A percentile compares a stretch with the other conserved stretches of the same genome.
Evolutionary conservation across 2,113 vertebrate species (phyloP).

Genomic region (Todiramphus saurophagus): DNA sequence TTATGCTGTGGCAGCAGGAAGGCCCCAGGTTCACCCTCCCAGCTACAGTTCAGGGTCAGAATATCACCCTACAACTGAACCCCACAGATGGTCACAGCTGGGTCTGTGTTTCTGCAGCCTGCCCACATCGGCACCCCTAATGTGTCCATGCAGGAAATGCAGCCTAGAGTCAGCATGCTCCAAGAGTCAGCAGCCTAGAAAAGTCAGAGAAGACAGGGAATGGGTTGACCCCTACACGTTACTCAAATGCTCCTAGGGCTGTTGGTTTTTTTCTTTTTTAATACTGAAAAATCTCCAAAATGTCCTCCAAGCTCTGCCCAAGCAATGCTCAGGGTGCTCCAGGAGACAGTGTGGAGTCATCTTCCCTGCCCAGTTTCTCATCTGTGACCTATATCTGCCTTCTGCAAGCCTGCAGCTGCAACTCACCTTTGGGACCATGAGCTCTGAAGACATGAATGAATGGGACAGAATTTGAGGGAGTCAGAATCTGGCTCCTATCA

Average conservation of each 20-base stretch:
- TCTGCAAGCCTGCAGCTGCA: neutral
- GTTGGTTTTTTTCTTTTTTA: neutral
- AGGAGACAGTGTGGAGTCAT: neutral
- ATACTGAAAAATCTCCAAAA: neutral
- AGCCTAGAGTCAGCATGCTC: neutral
- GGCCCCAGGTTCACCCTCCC: no score
- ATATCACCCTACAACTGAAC: no score
- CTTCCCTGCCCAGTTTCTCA: neutral
- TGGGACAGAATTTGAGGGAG: neutral
- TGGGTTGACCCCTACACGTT: neutral
- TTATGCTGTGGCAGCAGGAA: no score
- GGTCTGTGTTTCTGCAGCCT: neutral
- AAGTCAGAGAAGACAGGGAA: neutral
- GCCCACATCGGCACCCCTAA: neutral
- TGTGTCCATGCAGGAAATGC: neutral
- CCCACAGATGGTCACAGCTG: neutral
- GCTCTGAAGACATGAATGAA: neutral
- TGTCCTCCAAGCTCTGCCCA: accelerated
- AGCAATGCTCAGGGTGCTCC: neutral
- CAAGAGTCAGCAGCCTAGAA: neutral
- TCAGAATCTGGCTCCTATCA: neutral
- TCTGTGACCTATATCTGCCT: neutral
- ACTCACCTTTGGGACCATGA: accelerated
- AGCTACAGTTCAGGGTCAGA: no score
- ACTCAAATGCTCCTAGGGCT: neutral